Base-by-base conservation (phyloP, 1,140 invertebrate species). In the Stegodyphus mimosarum region DNA sequence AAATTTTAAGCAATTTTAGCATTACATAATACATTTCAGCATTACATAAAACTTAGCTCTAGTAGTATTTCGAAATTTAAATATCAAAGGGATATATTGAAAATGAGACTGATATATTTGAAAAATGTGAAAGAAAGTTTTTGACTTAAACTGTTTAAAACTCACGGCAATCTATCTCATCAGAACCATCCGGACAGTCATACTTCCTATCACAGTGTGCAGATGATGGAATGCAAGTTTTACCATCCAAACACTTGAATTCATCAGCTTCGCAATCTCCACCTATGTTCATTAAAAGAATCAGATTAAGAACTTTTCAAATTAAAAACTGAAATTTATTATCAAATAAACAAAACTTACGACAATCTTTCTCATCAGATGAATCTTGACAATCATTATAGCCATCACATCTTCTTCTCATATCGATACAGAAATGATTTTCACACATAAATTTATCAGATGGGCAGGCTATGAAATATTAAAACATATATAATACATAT, bases 131-230 rank as follows among this genome's bases (percentile, higher is more conserved):
- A 33, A n/a, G n/a, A 33, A 33, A 33, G 33, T 1, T 33, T 33
- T 11, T 63, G 70, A 15, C 9, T 17, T n/a, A 49, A 71, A 51
- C 3, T 0, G 0, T 17, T 53, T n/a, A 18, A 74, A 83, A 81
- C 87, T 86, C 63, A 88, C 88, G 94, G 89, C 97, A 99, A 71
- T 94, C 94, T n/a, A 94, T 92, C 90, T 99, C 97, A 89, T 99
- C 97, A 51, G 96, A 97, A 90, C 96, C 93, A 73, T 91, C 92
- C 0, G 94, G 93, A 90, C 96, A 97, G 87, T 95, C 93, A 71
- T 83, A 81, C 17, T 84, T 79, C 48, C 90, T 89, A 87, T 92
- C 89, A 88, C 92, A 92, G 18, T 87, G 86, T 18, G 86, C 85
- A 50, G 88, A 87, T 0, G 77, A 55, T 15, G 88, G 87, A 83